These are phyloP conservation scores for Biston stratarius DNA, from an alignment of 2,888 invertebrate species.

Conservation along the genomic window DNA sequence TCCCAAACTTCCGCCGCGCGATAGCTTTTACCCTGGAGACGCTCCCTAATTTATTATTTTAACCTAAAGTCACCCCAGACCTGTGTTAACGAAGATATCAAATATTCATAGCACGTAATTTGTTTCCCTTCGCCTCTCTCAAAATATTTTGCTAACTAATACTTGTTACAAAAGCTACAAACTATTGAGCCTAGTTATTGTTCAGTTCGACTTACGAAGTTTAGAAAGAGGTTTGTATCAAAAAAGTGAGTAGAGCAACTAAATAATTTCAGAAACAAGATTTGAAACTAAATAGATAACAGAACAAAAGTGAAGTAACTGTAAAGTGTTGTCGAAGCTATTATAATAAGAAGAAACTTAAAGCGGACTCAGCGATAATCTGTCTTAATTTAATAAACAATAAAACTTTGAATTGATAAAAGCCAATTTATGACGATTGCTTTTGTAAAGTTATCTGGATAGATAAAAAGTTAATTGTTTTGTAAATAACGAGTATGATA, in stretches of 20 bases:
- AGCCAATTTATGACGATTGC: too few relatives aligned
- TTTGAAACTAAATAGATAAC: background rate
- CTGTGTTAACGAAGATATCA: constrained; percentile 18
- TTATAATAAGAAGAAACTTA: too few relatives aligned
- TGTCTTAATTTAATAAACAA: too few relatives aligned
- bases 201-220: background rate
- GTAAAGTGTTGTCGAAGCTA: too few relatives aligned
- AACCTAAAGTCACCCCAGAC: constrained; percentile 1
- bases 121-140: constrained; percentile 13
- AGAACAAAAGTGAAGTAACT: background rate
- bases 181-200: background rate
- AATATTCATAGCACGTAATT: constrained; percentile 22
- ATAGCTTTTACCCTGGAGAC: background rate
- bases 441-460: too few relatives aligned
- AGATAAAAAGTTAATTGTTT: too few relatives aligned
- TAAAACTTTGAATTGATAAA: too few relatives aligned
- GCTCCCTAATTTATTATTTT: constrained; percentile 15
- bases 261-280: background rate
- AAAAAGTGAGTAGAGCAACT: background rate
- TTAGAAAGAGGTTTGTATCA: background rate
- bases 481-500: too few relatives aligned
- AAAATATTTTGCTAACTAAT: constrained; percentile 13
- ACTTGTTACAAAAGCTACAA: constrained; percentile 8
- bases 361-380: too few relatives aligned
- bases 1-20: background rate